Base-by-base conservation (phyloP, 2,888 invertebrate species). In the Melanostoma scalare region DNA sequence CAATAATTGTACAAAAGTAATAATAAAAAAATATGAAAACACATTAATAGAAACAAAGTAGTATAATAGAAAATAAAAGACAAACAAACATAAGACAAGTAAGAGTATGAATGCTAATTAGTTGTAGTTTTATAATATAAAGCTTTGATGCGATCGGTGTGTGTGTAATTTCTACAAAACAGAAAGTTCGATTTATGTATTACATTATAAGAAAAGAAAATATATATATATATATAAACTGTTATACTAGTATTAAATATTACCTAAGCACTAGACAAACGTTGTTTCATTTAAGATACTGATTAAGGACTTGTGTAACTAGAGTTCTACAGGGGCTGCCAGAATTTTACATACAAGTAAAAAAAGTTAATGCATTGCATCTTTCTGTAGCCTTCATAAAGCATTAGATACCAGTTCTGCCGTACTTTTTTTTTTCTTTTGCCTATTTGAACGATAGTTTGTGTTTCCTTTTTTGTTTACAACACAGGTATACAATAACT, bases 111-210 rank as follows among this genome's bases (percentile, higher is more conserved):
- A 73, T 69, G 68, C 55, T 73, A 61, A 61, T 76, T 60, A 72
- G 20, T 46, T 60, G 35, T 46, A 36, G 46, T 46, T 68, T 74
- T 58, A 58, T 72, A 73, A 77, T 78, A 82, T 82, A 82, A 82
- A 82, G 82, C 82, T 82, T 78, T 82, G 68, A 82, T 77, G 68
- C 50, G 73, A 78, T 69, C 73, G 77, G 76, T 77, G 69, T 82
- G 76, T 77, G 69, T 80, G 67, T 81, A 72, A 75, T 76, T 50
- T 73, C 63, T 61, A 72, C 52, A 72, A 53, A 82, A 20, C 20
- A 20, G 20, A 20, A 20, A 63, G 63, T 73, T 20, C 20, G 20
- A 20, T 68, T 77, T 76, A 58, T 75, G 68, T 31, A 68, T 60
- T 68, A 60, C 52, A 53, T 68, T 48, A 68, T 60, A 68, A 75